These are phyloP conservation scores for Stichodactyla helianthus DNA, from an alignment of 64 coral and sea anemone species.

Conservation along the genomic window DNA sequence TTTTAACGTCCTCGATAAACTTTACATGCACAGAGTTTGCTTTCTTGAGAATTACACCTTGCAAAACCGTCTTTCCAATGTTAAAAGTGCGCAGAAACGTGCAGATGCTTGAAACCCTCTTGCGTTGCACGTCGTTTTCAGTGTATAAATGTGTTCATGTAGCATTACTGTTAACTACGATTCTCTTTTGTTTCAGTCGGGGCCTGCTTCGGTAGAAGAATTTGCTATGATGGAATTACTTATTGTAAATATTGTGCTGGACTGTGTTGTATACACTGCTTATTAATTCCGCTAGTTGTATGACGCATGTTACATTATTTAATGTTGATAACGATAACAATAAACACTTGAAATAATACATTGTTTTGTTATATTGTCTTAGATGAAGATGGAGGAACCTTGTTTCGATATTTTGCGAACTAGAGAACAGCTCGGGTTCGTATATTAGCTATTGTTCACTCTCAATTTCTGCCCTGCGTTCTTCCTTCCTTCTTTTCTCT, in stretches of 20 bases:
- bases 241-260: slow-evolving; percentile 33
- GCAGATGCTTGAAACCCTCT: no score
- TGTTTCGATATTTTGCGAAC: slow-evolving; percentile 83
- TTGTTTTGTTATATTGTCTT: background rate
- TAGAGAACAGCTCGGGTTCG: slow-evolving; percentile 81
- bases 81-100: no score
- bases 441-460: background rate
- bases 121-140: no score
- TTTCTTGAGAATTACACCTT: no score
- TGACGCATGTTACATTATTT: no score
- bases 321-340: background rate
- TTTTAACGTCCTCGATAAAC: no score
- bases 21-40: no score
- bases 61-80: no score
- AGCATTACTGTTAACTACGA: background rate
- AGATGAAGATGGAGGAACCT: slow-evolving; percentile 86
- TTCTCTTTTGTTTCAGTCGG: slow-evolving; percentile 36
- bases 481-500: background rate
- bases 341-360: background rate
- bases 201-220: slow-evolving; percentile 60
- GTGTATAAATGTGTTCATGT: no score
- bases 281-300: background rate
- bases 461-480: background rate
- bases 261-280: background rate
- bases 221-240: slow-evolving; percentile 59